Percentiles rank a stretch among this genome's conserved stretches.
phyloP scores from a whole-genome alignment of 2,888 invertebrate species.

The Formica aserva region DNA sequence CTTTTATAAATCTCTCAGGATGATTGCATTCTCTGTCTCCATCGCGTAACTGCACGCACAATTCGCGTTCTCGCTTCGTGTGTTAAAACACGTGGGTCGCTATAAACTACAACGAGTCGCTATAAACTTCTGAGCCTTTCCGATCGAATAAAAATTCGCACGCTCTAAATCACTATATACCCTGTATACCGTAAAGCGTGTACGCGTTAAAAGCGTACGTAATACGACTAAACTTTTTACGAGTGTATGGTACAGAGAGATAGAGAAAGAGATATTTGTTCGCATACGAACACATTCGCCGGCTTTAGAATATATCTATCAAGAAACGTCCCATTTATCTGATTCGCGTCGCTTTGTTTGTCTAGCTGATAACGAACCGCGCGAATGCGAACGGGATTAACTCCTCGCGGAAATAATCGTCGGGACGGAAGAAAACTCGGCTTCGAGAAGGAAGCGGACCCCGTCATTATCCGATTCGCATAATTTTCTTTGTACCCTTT shows the following conservation, averaged over 20 bases:
- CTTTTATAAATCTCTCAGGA: constrained; percentile 11
- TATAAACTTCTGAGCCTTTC: neutral
- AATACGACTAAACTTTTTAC: constrained; percentile 13
- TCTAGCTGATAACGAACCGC: constrained; percentile 23
- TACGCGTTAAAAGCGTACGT: constrained; percentile 23
- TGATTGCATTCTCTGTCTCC: neutral
- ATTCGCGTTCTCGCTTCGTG: neutral
- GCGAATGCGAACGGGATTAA: constrained; percentile 19
- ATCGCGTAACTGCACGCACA: neutral
- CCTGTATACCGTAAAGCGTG: neutral
- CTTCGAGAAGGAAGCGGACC: neutral
- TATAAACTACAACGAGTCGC: neutral
- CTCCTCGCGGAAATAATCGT: neutral
- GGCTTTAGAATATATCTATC: constrained; percentile 14
- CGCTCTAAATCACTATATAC: neutral
- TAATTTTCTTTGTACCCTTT: constrained; percentile 6
- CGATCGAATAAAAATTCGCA: constrained; percentile 9
- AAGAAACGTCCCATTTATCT: constrained; percentile 17
- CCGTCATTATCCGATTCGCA: constrained; percentile 13
- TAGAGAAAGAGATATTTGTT: neutral
- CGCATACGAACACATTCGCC: constrained; percentile 45
- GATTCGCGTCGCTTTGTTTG: constrained; percentile 20
- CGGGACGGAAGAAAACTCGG: neutral
- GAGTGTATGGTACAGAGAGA: neutral
- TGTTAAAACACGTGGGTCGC: neutral